Base-by-base conservation (phyloP, 2,113 vertebrate species). In the Notiomystis cincta region DNA sequence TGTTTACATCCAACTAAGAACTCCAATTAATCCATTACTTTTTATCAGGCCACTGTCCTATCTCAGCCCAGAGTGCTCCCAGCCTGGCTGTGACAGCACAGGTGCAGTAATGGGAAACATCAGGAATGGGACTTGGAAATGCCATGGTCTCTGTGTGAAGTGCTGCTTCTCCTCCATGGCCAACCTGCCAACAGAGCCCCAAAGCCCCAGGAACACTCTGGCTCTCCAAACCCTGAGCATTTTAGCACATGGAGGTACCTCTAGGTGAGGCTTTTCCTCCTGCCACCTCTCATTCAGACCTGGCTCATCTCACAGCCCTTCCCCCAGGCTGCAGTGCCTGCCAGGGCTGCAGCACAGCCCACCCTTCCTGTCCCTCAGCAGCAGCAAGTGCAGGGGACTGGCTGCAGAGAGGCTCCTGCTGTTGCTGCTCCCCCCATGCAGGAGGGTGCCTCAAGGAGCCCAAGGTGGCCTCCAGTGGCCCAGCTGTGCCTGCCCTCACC, bases 101-200 rank as follows among this genome's bases (percentile, higher is more conserved):
- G 15, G 24, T 2, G 24, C 33, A 10, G 23, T 11, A 1, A 5
- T 15, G 13, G 17, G 13, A 13, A 5, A n/a, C 14, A 27, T 14
- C 33, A 79, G 33, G 13, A 50, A 9, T 0, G 13, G 38, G 2
- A 7, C 42, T 14, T 6, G 2, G 40, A 47, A 51, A 51, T 22
- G 48, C 65, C 61, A 33, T 0, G 0, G 35, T 47, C 23, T 57
- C 72, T 47, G 9, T 5, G 48, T 11, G 6, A 23, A 48, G 30
- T 1, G n/a, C 73, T 62, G 51, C 78, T 50, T 14, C 79, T 70
- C 56, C 42, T n/a, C 30, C 33, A 12, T 0, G 4, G 21, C 54
- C n/a, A 44, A 37, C 4, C 15, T 9, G 42, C 40, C 51, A 42
- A 9, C 15, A 60, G 8, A 70, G 35, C 33, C 61, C 21, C 10